Evolutionary conservation across 2,113 vertebrate genomes (phyloP).

Genomic region (Haliaeetus leucogaster): DNA sequence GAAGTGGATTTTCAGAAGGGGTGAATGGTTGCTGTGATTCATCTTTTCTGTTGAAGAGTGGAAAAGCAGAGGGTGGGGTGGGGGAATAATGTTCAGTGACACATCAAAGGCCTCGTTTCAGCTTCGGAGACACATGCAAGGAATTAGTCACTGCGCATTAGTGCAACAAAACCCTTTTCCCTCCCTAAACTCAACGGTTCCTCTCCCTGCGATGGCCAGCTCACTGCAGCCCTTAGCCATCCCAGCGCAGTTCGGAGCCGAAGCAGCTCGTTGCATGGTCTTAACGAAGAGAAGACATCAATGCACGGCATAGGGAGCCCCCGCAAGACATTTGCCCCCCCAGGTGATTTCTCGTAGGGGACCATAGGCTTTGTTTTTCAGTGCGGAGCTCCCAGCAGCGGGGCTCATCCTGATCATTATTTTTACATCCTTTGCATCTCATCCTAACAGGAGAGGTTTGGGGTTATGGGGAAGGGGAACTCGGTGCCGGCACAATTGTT

Average conservation of each 20-base stretch:
- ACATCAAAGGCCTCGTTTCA: constrained; percentile 27
- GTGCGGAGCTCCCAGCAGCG: neutral
- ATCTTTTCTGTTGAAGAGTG: constrained; percentile 52
- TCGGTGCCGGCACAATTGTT: rapidly evolving
- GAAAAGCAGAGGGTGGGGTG: constrained; percentile 37
- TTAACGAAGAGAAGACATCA: too few species aligned
- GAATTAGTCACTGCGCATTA: neutral
- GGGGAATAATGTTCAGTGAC: constrained; percentile 31
- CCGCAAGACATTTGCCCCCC: neutral
- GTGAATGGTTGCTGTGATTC: constrained; percentile 46
- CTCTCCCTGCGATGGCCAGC: neutral
- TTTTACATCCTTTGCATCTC: neutral
- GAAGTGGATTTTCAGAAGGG: neutral
- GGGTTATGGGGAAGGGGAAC: neutral
- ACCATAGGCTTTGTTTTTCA: neutral
- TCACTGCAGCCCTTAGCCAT: rapidly evolving
- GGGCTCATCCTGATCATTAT: neutral
- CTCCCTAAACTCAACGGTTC: neutral
- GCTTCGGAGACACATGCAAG: neutral
- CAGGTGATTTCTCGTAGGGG: rapidly evolving
- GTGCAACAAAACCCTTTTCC: neutral
- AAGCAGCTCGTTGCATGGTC: neutral
- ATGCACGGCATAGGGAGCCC: rapidly evolving
- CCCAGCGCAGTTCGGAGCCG: rapidly evolving
- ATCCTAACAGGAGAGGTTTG: rapidly evolving